Evolutionary conservation across 2,888 invertebrate species (phyloP).

Genomic region (Phalangium opilio): DNA sequence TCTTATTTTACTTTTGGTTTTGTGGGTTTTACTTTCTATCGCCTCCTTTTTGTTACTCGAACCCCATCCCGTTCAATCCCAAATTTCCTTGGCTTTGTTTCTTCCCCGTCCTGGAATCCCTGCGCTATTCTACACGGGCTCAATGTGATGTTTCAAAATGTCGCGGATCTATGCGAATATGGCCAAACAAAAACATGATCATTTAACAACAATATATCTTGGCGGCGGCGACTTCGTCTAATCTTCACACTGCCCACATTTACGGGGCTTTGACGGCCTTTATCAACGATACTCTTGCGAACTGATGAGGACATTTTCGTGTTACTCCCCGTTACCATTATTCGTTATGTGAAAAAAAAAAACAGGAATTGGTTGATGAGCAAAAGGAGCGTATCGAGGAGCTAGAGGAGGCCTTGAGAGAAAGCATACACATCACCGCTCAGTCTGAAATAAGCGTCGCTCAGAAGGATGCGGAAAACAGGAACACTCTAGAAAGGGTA

Average conservation of each 20-base stretch:
- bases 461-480: conserved; percentile 30
- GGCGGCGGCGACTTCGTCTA: too few species aligned
- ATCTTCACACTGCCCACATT: too few species aligned
- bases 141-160: too few species aligned
- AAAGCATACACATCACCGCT: conserved; percentile 46
- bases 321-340: background rate
- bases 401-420: conserved; percentile 65
- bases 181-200: too few species aligned
- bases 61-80: background rate
- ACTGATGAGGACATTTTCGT: too few species aligned
- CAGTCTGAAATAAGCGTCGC: conserved; percentile 37
- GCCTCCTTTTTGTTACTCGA: background rate
- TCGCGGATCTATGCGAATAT: too few species aligned
- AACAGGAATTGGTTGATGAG: conserved; percentile 26
- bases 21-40: background rate
- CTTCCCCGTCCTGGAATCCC: too few species aligned
- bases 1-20: background rate
- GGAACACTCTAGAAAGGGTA: background rate
- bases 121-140: too few species aligned
- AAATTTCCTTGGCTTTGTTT: background rate
- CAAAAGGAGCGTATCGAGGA: conserved; percentile 56
- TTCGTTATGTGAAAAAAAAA: too few species aligned
- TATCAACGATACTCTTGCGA: too few species aligned
- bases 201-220: too few species aligned
- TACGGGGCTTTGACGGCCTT: too few species aligned